Base-by-base conservation (phyloP, 2,888 invertebrate genomes). In the Acanthoscelides obtectus region DNA sequence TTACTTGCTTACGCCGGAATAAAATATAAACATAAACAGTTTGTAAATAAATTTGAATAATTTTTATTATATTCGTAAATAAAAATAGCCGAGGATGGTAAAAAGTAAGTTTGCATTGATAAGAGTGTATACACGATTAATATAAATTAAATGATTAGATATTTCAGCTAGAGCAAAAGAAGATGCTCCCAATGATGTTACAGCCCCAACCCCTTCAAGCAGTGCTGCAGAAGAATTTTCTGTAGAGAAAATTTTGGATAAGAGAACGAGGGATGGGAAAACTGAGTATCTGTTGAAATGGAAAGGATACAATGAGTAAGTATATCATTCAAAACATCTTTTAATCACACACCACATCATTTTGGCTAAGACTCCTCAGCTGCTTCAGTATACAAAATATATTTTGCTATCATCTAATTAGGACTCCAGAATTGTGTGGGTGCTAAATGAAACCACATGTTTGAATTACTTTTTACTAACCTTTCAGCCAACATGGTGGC, bases 221-320 rank as follows among this genome's bases (percentile, higher is more conserved):
- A 70, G 73, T 20, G 69, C 78, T 0, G 78, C 81, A 6, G 92
- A 94, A 77, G 94, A 93, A 78, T 92, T 89, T 80, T 90, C 91
- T 0, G 94, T 94, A 0, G 94, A 94, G 81, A 93, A 92, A 80
- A 91, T 94, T 22, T 84, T 93, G 20, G 92, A 93, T 80, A 89
- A 90, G 75, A 85, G 93, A 78, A 88, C 88, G 17, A 87, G 90
- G 74, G 90, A 91, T 79, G 93, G 92, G 0, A 92, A 90, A 84
- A 90, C 91, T 0, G 90, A 91, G 83, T 91, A 89, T 81, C 83
- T 90, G 45, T 80, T 91, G 20, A 91, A 91, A 80, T 91, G 91
- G 91, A 91, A 89, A 83, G 90, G 90, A 2, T 91, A 91, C 81
- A 88, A 89, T 22, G 86, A 90, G 90, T 91, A 85, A 86, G 87